Conservation (phyloP, 2,888 invertebrate genomes). For the Orchestes rusci region DNA sequence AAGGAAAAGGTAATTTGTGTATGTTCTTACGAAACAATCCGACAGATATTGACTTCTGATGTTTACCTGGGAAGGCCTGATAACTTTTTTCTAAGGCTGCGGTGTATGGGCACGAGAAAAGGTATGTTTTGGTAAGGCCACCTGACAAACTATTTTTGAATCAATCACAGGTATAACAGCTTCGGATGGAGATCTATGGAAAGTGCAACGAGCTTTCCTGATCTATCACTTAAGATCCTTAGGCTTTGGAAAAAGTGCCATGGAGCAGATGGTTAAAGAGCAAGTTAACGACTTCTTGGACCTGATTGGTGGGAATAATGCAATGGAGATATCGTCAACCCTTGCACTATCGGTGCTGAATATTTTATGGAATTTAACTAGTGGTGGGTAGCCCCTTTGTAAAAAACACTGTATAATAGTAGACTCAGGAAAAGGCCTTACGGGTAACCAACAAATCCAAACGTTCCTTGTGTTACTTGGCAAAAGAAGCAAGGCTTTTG, state of each 20-base stretch:
- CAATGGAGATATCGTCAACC: constrained; percentile 35
- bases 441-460: constrained; percentile 43
- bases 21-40: constrained; percentile 47
- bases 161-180: constrained; percentile 50
- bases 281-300: constrained; percentile 47
- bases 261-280: constrained; percentile 44
- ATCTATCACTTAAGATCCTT: constrained; percentile 45
- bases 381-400: constrained; percentile 37
- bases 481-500: constrained; percentile 48
- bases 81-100: constrained; percentile 54
- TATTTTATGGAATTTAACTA: constrained; percentile 57
- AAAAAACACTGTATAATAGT: neutral
- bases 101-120: constrained; percentile 56
- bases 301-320: constrained; percentile 31
- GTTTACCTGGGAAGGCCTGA: constrained; percentile 60
- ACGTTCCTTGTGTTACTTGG: constrained; percentile 46
- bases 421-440: constrained; percentile 36
- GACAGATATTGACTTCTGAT: constrained; percentile 49
- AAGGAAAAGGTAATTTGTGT: constrained; percentile 49
- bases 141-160: neutral
- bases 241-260: constrained; percentile 48
- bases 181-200: constrained; percentile 51
- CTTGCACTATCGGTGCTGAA: constrained; percentile 55
- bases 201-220: constrained; percentile 48
- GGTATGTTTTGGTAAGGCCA: constrained; percentile 37